Evolutionary conservation across 2,797 vertebrate genomes (phyloP).

Genomic region (Alexandromys oeconomus): DNA sequence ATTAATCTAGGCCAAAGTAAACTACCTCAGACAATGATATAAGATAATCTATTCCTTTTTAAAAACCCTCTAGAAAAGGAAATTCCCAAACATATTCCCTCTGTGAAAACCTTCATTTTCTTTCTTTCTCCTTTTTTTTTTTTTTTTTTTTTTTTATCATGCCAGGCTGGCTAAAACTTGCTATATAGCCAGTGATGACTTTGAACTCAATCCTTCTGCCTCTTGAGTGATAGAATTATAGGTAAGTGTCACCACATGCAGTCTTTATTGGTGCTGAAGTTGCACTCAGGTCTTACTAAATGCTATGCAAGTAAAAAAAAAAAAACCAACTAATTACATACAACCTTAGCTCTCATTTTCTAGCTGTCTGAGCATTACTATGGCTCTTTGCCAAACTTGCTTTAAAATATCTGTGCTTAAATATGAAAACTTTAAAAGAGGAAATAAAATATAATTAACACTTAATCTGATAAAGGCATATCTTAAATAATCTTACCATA

Average conservation of each 20-base stretch:
- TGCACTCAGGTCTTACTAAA: neutral
- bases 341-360: conserved; percentile 3
- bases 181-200: neutral
- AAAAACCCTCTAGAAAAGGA: conserved; percentile 41
- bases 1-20: conserved; percentile 63
- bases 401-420: conserved; percentile 42
- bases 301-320: neutral
- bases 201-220: neutral
- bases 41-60: conserved; percentile 55
- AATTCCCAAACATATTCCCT: conserved; percentile 60
- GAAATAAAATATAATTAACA: conserved; percentile 30
- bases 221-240: neutral
- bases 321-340: too few species aligned
- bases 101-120: conserved; percentile 49
- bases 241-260: neutral
- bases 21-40: conserved; percentile 60
- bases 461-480: conserved; percentile 44
- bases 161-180: neutral
- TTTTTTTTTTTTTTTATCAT: too few species aligned
- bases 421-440: conserved; percentile 36
- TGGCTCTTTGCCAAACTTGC: conserved; percentile 33
- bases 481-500: conserved; percentile 25
- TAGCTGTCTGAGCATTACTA: conserved; percentile 45
- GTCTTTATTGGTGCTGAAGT: neutral
- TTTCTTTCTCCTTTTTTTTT: fast-evolving